Percentiles rank a stretch among this genome's conserved stretches.
phyloP scores from a whole-genome alignment of 92 coral and sea anemone species.

The Palythoa grandis region DNA sequence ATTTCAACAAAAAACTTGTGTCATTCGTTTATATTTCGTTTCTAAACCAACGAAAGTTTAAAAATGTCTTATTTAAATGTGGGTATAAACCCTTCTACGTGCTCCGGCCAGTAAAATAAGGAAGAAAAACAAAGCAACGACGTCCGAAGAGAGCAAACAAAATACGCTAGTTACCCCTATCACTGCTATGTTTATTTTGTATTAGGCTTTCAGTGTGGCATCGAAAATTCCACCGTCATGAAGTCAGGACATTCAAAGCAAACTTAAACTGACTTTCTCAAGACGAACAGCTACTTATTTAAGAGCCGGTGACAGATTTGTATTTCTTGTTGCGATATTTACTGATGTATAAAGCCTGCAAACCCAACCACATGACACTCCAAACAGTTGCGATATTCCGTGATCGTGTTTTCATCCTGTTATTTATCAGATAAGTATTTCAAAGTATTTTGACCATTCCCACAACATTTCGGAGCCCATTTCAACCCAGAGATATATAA shows the following conservation, averaged over 20 bases:
- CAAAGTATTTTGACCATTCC: not conserved
- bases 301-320: not conserved
- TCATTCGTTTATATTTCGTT: not conserved
- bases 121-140: not conserved
- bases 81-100: not conserved
- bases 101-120: not conserved
- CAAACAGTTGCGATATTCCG: no score
- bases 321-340: no score
- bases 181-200: slow-evolving; percentile 4
- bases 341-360: no score
- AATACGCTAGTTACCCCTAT: not conserved
- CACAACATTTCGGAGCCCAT: not conserved
- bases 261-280: not conserved
- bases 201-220: not conserved
- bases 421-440: no score
- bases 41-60: no score
- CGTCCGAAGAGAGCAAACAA: not conserved
- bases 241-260: slow-evolving; percentile 17
- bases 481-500: not conserved
- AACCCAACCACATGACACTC: no score
- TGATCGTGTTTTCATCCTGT: no score
- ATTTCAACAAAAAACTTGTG: slow-evolving; percentile 9
- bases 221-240: slow-evolving; percentile 42
- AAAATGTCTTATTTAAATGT: not conserved
- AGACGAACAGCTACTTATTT: not conserved